Evolutionary conservation across 2,888 invertebrate species (phyloP).

Genomic region (Hecatera dysodea): DNA sequence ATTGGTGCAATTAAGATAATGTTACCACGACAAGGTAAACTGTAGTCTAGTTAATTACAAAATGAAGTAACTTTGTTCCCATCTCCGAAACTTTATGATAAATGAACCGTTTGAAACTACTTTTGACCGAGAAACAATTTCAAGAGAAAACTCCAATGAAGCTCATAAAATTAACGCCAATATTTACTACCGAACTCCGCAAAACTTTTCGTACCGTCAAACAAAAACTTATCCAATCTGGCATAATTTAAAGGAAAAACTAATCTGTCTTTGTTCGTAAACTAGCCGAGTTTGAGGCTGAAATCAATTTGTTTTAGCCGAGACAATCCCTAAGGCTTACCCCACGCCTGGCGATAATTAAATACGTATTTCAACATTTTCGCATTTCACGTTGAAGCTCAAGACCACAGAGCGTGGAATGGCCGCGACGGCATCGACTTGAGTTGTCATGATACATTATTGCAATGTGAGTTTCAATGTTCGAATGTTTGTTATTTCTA

Average conservation of each 20-base stretch:
- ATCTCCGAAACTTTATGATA: constrained; percentile 28
- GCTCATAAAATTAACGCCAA: constrained; percentile 36
- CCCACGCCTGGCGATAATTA: constrained; percentile 43
- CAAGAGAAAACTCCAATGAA: constrained; percentile 14
- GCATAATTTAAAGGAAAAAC: constrained; percentile 28
- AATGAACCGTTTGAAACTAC: constrained; percentile 24
- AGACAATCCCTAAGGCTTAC: constrained; percentile 32
- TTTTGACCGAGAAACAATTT: neutral
- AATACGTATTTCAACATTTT: constrained; percentile 61
- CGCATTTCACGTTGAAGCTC: constrained; percentile 29
- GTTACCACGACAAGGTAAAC: neutral
- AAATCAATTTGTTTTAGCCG: constrained; percentile 41
- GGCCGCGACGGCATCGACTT: neutral
- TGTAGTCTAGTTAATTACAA: constrained; percentile 12
- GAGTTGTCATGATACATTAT: neutral
- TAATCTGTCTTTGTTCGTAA: constrained; percentile 27
- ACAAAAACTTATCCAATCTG: constrained; percentile 39
- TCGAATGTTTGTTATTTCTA: too few relatives aligned
- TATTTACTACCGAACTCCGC: constrained; percentile 30
- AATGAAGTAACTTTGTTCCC: constrained; percentile 7
- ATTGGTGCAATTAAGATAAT: constrained; percentile 4
- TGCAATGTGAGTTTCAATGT: too few relatives aligned
- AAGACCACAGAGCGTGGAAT: neutral
- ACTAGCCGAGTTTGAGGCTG: constrained; percentile 19
- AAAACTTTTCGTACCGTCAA: constrained; percentile 22